Evolutionary conservation across 1,140 invertebrate species (phyloP).

Genomic region (Metaphire vulgaris): DNA sequence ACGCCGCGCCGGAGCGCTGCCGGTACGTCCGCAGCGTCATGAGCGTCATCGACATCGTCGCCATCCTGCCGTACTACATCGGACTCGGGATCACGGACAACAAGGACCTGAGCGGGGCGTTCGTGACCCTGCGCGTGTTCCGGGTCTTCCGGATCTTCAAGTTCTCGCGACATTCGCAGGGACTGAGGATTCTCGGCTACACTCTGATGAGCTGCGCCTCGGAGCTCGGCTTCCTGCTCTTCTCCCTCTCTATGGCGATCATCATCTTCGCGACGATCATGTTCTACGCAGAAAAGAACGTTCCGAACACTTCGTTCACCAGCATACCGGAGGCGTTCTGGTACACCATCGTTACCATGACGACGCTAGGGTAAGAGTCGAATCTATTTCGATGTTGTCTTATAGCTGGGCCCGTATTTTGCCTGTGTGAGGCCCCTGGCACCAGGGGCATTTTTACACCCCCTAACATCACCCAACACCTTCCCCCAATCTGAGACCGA

Average conservation of each 20-base stretch:
- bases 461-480: no score
- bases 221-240: conserved; percentile 97
- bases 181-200: conserved; percentile 94
- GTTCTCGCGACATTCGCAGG: conserved; percentile 98
- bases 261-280: conserved; percentile 99
- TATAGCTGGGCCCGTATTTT: no score
- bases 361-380: conserved; percentile 97
- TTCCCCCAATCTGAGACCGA: no score
- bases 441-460: no score
- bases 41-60: conserved; percentile 99
- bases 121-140: conserved; percentile 97
- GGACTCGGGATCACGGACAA: conserved; percentile 93
- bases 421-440: no score
- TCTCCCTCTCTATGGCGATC: conserved; percentile 99
- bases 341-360: conserved; percentile 99
- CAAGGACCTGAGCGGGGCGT: conserved; percentile 97
- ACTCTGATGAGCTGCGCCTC: conserved; percentile 98
- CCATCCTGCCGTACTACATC: conserved; percentile 98
- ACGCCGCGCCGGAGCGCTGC: conserved; percentile 93
- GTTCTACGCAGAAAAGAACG: conserved; percentile 99
- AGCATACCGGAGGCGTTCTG: conserved; percentile 98
- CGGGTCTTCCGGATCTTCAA: conserved; percentile 98
- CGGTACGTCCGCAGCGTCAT: conserved; percentile 96
- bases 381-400: no score
- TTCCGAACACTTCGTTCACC: conserved; percentile 86